phyloP scores from a whole-genome alignment of 1,140 invertebrate species.

The Dreissena rostriformis region DNA sequence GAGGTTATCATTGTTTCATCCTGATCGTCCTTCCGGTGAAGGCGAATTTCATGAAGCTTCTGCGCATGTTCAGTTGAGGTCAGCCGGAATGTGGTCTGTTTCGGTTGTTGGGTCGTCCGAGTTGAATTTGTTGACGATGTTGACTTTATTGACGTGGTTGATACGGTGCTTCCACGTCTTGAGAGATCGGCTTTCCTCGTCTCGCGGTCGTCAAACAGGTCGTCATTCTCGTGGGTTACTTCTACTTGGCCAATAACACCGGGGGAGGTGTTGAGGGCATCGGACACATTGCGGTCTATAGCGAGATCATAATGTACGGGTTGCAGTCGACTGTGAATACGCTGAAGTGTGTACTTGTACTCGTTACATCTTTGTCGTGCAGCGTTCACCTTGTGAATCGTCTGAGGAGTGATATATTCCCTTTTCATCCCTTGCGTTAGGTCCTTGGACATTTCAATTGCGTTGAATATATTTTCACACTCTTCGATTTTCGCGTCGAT shows the following conservation, averaged over 20 bases:
- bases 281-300: conserved; percentile 42
- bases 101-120: background rate
- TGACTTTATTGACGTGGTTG: background rate
- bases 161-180: conserved; percentile 8
- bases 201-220: background rate
- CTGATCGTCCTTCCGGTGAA: conserved; percentile 45
- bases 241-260: conserved; percentile 46
- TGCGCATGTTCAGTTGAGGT: conserved; percentile 17
- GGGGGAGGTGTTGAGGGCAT: conserved; percentile 46
- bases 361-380: conserved; percentile 45
- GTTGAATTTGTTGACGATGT: background rate
- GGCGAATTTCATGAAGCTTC: conserved; percentile 34
- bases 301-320: conserved; percentile 39
- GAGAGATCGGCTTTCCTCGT: background rate
- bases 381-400: conserved; percentile 46
- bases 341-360: conserved; percentile 44
- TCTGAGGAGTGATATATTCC: conserved; percentile 47
- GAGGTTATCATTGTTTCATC: conserved; percentile 46
- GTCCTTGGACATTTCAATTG: conserved; percentile 55
- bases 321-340: conserved; percentile 48
- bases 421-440: conserved; percentile 38
- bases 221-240: conserved; percentile 38
- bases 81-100: background rate
- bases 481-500: conserved; percentile 51
- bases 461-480: conserved; percentile 43